A percentile compares a stretch with the other conserved stretches of the same genome.
Conservation (phyloP, 2,113 vertebrate genomes). For the Megaleporinus macrocephalus region DNA sequence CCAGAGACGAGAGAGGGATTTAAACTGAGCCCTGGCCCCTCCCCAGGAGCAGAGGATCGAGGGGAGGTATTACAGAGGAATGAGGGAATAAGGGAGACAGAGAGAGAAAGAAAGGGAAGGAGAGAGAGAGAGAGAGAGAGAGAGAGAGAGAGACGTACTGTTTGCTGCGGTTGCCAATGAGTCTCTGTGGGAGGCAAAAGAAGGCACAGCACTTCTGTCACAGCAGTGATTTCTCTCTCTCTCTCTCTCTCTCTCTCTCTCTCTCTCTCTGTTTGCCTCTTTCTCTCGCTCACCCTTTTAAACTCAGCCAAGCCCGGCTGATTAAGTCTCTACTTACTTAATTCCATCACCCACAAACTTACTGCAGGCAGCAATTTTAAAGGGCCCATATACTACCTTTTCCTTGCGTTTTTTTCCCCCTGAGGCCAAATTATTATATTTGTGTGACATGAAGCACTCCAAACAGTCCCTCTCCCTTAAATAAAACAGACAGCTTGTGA, state of each 20-base stretch:
- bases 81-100: constrained; percentile 8
- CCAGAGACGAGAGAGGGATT: constrained; percentile 26
- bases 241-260: constrained; percentile 26
- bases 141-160: constrained; percentile 36
- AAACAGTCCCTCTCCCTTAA: too few species aligned
- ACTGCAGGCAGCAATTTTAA: not conserved
- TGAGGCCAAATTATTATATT: not conserved
- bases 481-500: too few species aligned
- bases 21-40: constrained; percentile 33
- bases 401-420: not conserved
- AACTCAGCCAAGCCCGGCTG: not conserved
- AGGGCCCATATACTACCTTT: not conserved
- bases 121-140: constrained; percentile 8
- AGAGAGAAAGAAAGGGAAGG: constrained; percentile 17
- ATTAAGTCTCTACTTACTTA: not conserved
- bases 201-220: constrained; percentile 69
- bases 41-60: constrained; percentile 29
- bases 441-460: not conserved
- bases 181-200: constrained; percentile 72
- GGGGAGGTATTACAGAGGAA: constrained; percentile 31
- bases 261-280: constrained; percentile 20
- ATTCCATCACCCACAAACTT: constrained; percentile 1
- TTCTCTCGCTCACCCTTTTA: constrained; percentile 11
- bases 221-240: constrained; percentile 60
- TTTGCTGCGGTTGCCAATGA: constrained; percentile 57